A percentile compares a stretch with the other conserved stretches of the same genome.
Conservation (phyloP, 37 sponge, comb jelly and placozoan genomes). For the Bolinopsis microptera region DNA sequence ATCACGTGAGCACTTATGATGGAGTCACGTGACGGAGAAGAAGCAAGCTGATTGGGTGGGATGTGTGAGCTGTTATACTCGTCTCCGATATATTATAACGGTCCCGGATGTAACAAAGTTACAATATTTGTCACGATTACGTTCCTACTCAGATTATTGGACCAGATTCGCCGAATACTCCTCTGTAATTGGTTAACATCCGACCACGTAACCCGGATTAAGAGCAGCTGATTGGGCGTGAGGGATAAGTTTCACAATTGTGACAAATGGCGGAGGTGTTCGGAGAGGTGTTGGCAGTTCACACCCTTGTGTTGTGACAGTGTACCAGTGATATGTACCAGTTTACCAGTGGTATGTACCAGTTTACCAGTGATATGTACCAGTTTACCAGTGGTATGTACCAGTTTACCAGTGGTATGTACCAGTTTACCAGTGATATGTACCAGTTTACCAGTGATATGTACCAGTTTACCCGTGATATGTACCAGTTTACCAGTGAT, state of each 20-base stretch:
- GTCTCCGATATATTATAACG: neutral
- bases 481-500: no score
- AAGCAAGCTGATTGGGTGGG: neutral
- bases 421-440: no score
- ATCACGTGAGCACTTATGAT: neutral
- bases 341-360: no score
- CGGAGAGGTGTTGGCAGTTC: neutral
- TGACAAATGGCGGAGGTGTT: neutral
- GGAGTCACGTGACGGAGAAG: neutral
- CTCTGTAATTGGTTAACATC: neutral
- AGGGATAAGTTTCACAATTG: neutral
- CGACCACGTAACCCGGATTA: neutral
- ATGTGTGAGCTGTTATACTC: neutral
- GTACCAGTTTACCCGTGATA: no score
- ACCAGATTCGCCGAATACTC: neutral
- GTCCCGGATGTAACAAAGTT: neutral
- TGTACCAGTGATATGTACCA: neutral
- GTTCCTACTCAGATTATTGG: neutral
- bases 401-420: no score
- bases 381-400: no score
- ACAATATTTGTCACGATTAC: neutral
- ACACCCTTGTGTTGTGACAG: neutral
- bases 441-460: no score
- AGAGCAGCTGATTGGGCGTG: neutral
- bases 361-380: no score